These are phyloP conservation scores for Lasioglossum calceatum DNA, from an alignment of 2,888 invertebrate species.

Conservation along the genomic window DNA sequence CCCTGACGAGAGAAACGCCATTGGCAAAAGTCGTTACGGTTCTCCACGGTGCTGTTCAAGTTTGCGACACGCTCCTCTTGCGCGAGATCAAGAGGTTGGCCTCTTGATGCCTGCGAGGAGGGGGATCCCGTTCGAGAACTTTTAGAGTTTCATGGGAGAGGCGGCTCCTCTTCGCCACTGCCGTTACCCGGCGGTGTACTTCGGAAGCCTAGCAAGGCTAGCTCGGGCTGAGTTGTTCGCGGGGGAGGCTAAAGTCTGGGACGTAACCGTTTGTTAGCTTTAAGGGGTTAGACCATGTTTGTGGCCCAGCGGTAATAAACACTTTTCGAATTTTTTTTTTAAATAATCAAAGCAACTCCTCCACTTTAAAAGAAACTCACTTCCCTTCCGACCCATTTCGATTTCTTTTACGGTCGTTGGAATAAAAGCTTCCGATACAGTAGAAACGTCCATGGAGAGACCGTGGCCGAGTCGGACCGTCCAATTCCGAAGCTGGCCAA, in stretches of 20 bases:
- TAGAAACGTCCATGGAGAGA: neutral
- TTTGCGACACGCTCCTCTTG: constrained; percentile 5
- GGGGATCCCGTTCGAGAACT: constrained; percentile 56
- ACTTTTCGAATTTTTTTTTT: neutral
- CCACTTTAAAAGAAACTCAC: too few species aligned
- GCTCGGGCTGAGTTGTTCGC: constrained; percentile 26
- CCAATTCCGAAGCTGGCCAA: neutral
- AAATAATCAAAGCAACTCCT: neutral
- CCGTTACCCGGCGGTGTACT: constrained; percentile 56
- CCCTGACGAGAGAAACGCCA: constrained; percentile 18
- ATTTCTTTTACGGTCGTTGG: neutral
- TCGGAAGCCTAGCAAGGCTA: constrained; percentile 59
- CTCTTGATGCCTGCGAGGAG: constrained; percentile 20
- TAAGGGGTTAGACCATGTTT: constrained; percentile 14
- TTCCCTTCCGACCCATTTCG: neutral
- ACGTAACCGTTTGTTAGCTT: constrained; percentile 45
- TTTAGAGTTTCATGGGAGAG: constrained; percentile 64
- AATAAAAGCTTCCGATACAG: neutral
- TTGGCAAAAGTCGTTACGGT: constrained; percentile 27
- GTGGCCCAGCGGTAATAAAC: neutral
- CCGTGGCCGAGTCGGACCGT: neutral
- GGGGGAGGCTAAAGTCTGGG: constrained; percentile 49
- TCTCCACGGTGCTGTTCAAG: constrained; percentile 31
- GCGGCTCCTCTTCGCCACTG: constrained; percentile 50
- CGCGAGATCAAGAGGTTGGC: constrained; percentile 39